These are phyloP conservation scores for Scaptomyza pallida DNA, from an alignment of 1,140 invertebrate genomes.

Conservation along the genomic window DNA sequence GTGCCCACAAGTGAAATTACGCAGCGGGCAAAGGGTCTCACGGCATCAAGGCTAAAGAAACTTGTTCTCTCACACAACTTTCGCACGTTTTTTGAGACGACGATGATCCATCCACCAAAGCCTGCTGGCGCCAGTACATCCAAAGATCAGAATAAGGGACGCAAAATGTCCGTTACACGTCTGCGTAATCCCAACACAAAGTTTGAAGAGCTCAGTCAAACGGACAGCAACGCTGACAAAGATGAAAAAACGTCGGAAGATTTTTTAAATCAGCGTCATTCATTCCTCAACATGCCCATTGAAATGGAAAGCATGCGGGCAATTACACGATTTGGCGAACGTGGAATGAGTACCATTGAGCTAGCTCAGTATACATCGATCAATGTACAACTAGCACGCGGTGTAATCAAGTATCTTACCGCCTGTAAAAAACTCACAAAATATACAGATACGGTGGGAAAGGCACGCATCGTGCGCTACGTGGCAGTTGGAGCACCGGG, in stretches of 20 bases:
- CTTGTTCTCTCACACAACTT: conserved; percentile 58
- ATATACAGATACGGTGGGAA: conserved; percentile 63
- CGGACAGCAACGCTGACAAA: conserved; percentile 84
- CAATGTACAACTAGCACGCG: conserved; percentile 43
- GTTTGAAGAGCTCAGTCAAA: conserved; percentile 70
- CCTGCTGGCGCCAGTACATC: not conserved
- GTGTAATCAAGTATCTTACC: conserved; percentile 48
- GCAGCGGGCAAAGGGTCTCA: conserved; percentile 30
- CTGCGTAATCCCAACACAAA: conserved; percentile 57
- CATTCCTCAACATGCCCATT: conserved; percentile 67
- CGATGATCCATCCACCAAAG: conserved; percentile 13
- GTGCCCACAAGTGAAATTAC: conserved; percentile 41
- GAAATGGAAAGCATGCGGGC: conserved; percentile 61
- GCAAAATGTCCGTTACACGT: conserved; percentile 45
- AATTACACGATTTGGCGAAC: conserved; percentile 57
- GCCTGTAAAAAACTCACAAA: conserved; percentile 37
- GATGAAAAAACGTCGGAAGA: conserved; percentile 83
- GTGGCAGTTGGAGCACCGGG: conserved; percentile 29
- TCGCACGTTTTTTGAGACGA: conserved; percentile 64
- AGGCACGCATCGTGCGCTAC: conserved; percentile 53
- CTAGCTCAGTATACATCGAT: conserved; percentile 53
- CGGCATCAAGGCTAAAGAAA: conserved; percentile 41
- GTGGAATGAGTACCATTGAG: conserved; percentile 61
- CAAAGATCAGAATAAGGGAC: conserved; percentile 30
- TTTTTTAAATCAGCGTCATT: conserved; percentile 41